Base-by-base conservation (phyloP, 2,113 vertebrate species). In the Passer montanus region DNA sequence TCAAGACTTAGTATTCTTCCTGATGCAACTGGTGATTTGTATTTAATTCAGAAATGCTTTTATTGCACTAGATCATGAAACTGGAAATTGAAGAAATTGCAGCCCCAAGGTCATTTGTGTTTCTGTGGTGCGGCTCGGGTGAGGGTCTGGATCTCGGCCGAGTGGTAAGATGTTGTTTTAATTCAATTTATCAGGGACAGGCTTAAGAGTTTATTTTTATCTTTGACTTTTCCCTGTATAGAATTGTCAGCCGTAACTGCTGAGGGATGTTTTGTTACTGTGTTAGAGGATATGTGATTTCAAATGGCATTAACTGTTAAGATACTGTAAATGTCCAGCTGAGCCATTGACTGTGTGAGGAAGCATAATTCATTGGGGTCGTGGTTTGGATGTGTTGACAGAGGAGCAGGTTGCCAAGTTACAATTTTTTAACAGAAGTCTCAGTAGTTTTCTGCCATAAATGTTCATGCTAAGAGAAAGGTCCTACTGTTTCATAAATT, bases 81-180 rank as follows among this genome's bases (percentile, higher is more conserved):
- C 90, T 99, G 96, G 99, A 99, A 97, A 99, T 99, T n/a, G 99
- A 99, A 97, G 99, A 99, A 97, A 99, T 99, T 37, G 99, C 99
- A 31, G 98, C 98, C 18, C 97, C 98, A 12, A 98, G 99, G 55
- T 99, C 99, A 23, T 99, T 99, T 94, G 99, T 99, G 69, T 99
- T 99, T 86, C 98, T 99, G 4, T 99, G 99, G 99, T 99, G 99
- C 17, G 99, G 99, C 59, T 99, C 99, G 31, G 99, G 99, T 35
- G 99, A 99, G 94, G 99, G 99, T 43, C 96, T 99, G 95, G 99
- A 99, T 97, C 98, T 99, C 43, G 99, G 99, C 68, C 98, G 99
- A 98, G 99, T 99, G 99, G 99, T 99, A 98, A 98, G 98, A 79
- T 89, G 22, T 15, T 74, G 16, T 58, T 96, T 93, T 95, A 95